Base-by-base conservation (phyloP, 2,797 vertebrate species). In the Lutjanus campechanus region DNA sequence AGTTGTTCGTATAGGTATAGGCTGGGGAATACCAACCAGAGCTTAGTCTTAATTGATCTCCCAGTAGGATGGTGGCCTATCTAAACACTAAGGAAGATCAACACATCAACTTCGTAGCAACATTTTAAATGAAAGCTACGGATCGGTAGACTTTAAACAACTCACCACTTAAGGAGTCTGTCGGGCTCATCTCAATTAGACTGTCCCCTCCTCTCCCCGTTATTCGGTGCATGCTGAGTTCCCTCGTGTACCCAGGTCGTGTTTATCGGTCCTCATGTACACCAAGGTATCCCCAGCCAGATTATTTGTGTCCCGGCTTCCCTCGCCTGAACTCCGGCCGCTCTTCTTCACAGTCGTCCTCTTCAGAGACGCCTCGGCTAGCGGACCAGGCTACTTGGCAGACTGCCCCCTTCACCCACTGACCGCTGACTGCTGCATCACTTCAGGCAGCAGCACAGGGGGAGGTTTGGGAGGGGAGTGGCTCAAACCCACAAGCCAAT, bases 121-220 rank as follows among this genome's bases (percentile, higher is more conserved):
- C 22, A 65, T 44, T 64, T 62, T n/a, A 5, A 50, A 63, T 46
- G 9, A 62, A 11, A 6, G 12, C 2, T 3, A 44, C 1, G 10
- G 5, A 20, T 17, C 12, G 1, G 15, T 1, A 9, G 25, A n/a
- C 5, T 41, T 16, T 44, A 1, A n/a, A 36, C 54, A 25, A 90
- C 94, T 91, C 82, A 95, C 94, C 94, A 53, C 36, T 88, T 10
- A 75, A 73, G 1, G 94, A 94, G 36, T 88, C 92, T 0, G 92
- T 63, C 4, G 93, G 92, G 76, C 92, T 92, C 95, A 96, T 95
- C 87, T 96, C 95, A 56, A 96, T 96, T 16, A 96, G 84, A 56
- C 89, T 94, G 76, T 93, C 93, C 51, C 78, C 93, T 49, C 89
- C 83, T 0, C 67, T 93, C 19, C 91, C 93, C 85, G 91, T 86